Conservation (phyloP, 64 coral and sea anemone species). For the Acropora yongei region DNA sequence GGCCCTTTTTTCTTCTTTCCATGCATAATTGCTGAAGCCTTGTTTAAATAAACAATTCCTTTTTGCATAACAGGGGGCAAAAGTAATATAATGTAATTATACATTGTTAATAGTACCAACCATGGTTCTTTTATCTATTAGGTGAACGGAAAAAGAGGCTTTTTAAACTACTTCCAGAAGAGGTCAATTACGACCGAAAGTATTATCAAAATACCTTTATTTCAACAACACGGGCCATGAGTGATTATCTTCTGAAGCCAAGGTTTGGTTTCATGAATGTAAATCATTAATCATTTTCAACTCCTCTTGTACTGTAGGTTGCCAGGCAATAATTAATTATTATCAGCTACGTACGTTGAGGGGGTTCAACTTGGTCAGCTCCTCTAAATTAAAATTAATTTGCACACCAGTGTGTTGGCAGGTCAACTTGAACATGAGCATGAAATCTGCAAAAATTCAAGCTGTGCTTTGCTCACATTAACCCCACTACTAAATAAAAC, state of each 20-base stretch:
- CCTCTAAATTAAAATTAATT: no score
- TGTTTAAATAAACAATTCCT: no score
- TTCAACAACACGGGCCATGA: constrained; percentile 94
- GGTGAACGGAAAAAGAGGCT: constrained; percentile 43
- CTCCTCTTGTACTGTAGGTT: neutral
- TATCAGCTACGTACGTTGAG: neutral
- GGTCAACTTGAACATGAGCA: no score
- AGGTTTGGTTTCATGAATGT: constrained; percentile 50
- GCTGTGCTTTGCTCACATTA: no score
- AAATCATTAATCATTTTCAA: neutral
- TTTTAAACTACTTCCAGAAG: constrained; percentile 34
- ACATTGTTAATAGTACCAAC: neutral
- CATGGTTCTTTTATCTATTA: neutral
- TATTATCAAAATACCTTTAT: constrained; percentile 98
- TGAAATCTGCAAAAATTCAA: no score
- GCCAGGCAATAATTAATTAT: no score
- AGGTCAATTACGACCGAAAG: constrained; percentile 85
- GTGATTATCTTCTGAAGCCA: constrained; percentile 96
- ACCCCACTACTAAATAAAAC: no score
- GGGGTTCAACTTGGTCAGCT: no score
- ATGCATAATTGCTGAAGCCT: no score
- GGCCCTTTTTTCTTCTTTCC: no score
- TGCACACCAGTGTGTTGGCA: no score
- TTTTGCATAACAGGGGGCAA: no score
- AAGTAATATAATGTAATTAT: neutral